Percentiles rank a stretch among this genome's conserved stretches.
Evolutionary conservation across 2,113 vertebrate species (phyloP).

Genomic region (Danio rerio): GRCz12tu NC_133193.1:41410501-41411000

Average conservation of each 20-base stretch:
- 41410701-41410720: constrained; percentile 13
- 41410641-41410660: not conserved
- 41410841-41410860: constrained; percentile 25
- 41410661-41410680: constrained; percentile 11
- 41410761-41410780: constrained; percentile 16
- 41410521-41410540: too few species aligned
- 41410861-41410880: constrained; percentile 27
- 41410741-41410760: constrained; percentile 24
- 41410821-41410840: constrained; percentile 51
- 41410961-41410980: constrained; percentile 23
- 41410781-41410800: constrained; percentile 45
- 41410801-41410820: constrained; percentile 35
- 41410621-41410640: not conserved
- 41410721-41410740: not conserved
- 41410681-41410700: not conserved
- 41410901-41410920: constrained; percentile 42
- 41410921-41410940: not conserved
- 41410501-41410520: too few species aligned
- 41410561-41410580: too few species aligned
- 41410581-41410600: too few species aligned
- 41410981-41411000: constrained; percentile 22
- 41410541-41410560: too few species aligned
- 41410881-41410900: constrained; percentile 37
- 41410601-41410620: too few species aligned
- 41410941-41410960: constrained; percentile 22